A percentile compares a stretch with the other conserved stretches of the same genome.
Evolutionary conservation across 2,888 invertebrate species (phyloP).

Genomic region (Zootermopsis nevadensis): DNA sequence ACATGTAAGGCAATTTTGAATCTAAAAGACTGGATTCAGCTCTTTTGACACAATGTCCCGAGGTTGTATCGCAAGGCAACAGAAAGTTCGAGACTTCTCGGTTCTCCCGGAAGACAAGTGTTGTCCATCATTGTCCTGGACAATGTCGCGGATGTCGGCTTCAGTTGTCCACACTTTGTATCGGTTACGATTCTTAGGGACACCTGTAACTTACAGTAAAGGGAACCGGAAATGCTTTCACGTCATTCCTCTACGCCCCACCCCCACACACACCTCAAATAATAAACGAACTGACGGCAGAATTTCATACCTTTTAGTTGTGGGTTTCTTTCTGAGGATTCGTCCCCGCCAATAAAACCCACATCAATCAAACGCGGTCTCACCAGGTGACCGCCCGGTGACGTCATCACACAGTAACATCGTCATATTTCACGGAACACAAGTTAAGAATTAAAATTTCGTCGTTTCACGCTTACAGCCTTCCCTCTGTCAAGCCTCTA

Average conservation of each 20-base stretch:
- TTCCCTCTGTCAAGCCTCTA: no score
- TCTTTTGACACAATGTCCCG: no score
- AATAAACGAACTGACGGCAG: slow-evolving; percentile 33
- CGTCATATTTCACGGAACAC: no score
- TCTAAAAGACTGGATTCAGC: no score
- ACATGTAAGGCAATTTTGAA: no score
- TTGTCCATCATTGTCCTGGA: background rate
- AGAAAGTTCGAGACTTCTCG: background rate
- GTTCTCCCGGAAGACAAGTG: slow-evolving; percentile 16
- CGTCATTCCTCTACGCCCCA: background rate
- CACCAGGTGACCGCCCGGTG: slow-evolving; percentile 25
- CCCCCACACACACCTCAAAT: slow-evolving; percentile 10
- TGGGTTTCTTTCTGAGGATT: slow-evolving; percentile 23
- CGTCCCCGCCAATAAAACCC: slow-evolving; percentile 19
- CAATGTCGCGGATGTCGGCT: slow-evolving; percentile 26
- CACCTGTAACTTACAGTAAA: slow-evolving; percentile 30
- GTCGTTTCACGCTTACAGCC: no score
- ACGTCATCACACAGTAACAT: background rate
- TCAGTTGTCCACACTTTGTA: background rate
- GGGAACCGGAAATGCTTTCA: slow-evolving; percentile 29
- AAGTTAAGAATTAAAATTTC: no score
- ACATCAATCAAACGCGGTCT: slow-evolving; percentile 17
- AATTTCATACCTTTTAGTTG: slow-evolving; percentile 38
- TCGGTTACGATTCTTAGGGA: slow-evolving; percentile 15
- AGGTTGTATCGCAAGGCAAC: background rate